A percentile compares a stretch with the other conserved stretches of the same genome.
Evolutionary conservation across 2,888 invertebrate species (phyloP).

Genomic region (Hyppa rectilinea): DNA sequence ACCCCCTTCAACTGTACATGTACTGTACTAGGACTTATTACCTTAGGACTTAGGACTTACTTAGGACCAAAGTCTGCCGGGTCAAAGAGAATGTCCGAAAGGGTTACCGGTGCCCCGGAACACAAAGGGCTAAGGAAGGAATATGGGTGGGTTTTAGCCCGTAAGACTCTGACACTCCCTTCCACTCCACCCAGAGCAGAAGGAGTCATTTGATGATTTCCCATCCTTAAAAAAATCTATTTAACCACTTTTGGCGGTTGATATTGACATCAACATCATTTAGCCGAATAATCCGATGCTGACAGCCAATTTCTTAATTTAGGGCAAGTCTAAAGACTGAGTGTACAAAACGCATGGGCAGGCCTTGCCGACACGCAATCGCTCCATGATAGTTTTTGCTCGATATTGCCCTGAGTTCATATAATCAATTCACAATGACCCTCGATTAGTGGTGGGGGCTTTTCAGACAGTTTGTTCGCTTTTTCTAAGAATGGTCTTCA

Average conservation of each 20-base stretch:
- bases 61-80: no score
- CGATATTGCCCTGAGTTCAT: slow-evolving; percentile 17
- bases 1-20: no score
- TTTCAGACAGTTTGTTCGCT: slow-evolving; percentile 1
- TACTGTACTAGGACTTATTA: no score
- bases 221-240: no score
- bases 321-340: neutral
- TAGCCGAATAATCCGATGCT: neutral
- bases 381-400: slow-evolving; percentile 26
- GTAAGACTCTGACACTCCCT: no score
- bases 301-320: slow-evolving; percentile 5
- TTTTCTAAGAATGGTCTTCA: slow-evolving; percentile 6
- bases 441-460: neutral
- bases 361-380: slow-evolving; percentile 14
- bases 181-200: no score
- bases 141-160: no score
- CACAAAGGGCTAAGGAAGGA: no score
- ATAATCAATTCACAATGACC: slow-evolving; percentile 7
- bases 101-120: no score
- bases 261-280: neutral
- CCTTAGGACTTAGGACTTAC: no score
- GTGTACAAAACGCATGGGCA: neutral
- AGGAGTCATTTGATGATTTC: no score
- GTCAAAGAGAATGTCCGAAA: no score
- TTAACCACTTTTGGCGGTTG: neutral